Conservation (phyloP, 2,888 invertebrate genomes). For the Himalopsyche tibetana region DNA sequence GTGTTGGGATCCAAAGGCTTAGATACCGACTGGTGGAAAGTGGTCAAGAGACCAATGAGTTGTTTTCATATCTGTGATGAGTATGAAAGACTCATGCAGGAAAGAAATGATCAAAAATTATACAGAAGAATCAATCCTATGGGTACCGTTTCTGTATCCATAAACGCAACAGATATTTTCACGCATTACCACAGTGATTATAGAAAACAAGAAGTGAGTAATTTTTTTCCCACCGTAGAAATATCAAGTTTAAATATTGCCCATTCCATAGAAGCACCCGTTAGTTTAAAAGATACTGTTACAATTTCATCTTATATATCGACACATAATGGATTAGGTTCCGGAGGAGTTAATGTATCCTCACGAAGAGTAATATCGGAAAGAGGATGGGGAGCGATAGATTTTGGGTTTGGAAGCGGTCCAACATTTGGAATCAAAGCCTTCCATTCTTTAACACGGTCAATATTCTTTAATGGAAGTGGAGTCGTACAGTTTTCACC, state of each 20-base stretch:
- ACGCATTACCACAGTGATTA: slow-evolving; percentile 79
- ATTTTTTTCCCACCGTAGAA: slow-evolving; percentile 85
- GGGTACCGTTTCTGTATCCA: slow-evolving; percentile 89
- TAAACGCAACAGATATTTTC: slow-evolving; percentile 96
- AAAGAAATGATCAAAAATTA: slow-evolving; percentile 90
- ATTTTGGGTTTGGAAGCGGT: slow-evolving; percentile 90
- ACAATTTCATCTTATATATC: slow-evolving; percentile 88
- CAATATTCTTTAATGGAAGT: slow-evolving; percentile 87
- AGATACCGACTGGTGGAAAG: slow-evolving; percentile 96
- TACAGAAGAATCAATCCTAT: slow-evolving; percentile 95
- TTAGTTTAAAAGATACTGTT: slow-evolving; percentile 90
- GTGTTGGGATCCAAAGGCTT: slow-evolving; percentile 91
- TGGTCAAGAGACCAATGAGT: slow-evolving; percentile 93
- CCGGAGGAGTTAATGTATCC: slow-evolving; percentile 86
- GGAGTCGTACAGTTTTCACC: slow-evolving; percentile 86
- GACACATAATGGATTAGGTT: slow-evolving; percentile 90
- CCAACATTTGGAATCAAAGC: slow-evolving; percentile 87
- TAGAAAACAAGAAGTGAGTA: slow-evolving; percentile 66
- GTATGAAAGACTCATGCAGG: slow-evolving; percentile 91
- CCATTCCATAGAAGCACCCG: slow-evolving; percentile 95
- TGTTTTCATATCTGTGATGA: slow-evolving; percentile 97
- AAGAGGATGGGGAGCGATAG: slow-evolving; percentile 92
- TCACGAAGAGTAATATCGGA: slow-evolving; percentile 88
- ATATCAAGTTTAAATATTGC: slow-evolving; percentile 95
- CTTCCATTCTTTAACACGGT: slow-evolving; percentile 84